phyloP scores from a whole-genome alignment of 1,140 invertebrate genomes.

The Mamestra configurata region DNA sequence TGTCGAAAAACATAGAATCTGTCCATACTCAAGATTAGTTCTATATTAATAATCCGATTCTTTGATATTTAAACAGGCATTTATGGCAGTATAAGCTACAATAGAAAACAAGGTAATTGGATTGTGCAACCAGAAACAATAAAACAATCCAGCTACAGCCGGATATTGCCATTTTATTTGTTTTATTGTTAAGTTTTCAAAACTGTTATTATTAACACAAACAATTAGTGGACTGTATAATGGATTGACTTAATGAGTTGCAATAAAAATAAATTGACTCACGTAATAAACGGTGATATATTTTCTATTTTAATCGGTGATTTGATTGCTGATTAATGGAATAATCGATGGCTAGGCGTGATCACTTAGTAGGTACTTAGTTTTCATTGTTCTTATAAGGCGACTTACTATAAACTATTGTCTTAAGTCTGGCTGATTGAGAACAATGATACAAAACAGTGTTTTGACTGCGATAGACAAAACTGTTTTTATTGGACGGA shows the following conservation, averaged over 20 bases:
- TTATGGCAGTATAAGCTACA: too few relatives aligned
- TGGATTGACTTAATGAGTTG: neutral
- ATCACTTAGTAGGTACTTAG: neutral
- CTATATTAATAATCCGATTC: too few relatives aligned
- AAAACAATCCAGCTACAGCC: neutral
- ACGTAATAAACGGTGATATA: neutral
- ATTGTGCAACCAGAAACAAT: neutral
- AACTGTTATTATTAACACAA: neutral
- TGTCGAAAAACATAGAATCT: too few relatives aligned
- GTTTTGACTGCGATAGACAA: neutral
- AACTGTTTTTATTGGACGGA: neutral
- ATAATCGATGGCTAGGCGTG: neutral
- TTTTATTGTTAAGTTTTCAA: neutral
- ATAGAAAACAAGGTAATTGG: too few relatives aligned
- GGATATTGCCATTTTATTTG: neutral
- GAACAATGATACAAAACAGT: neutral
- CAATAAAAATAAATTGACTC: constrained; percentile 25
- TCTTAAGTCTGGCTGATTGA: too few relatives aligned
- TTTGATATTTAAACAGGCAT: too few relatives aligned
- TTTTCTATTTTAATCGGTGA: constrained; percentile 22
- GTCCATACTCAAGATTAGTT: too few relatives aligned
- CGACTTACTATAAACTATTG: neutral
- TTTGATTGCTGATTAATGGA: neutral
- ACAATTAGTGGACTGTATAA: constrained; percentile 18
- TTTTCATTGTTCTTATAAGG: neutral